These are phyloP conservation scores for Heterochromis multidens DNA, from an alignment of 2,113 vertebrate species.

Conservation along the genomic window DNA sequence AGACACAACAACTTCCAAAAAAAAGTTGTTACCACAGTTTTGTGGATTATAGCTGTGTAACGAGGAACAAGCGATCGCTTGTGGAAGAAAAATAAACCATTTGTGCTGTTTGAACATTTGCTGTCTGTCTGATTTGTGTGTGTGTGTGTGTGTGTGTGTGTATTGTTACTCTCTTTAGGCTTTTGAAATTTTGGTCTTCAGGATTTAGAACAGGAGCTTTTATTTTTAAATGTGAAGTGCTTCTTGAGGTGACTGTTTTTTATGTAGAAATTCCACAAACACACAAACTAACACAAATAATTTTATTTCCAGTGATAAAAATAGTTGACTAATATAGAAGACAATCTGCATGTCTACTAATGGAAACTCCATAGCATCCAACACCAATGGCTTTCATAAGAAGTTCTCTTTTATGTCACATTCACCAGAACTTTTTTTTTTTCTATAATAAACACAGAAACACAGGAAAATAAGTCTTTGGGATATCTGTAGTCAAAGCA, in stretches of 20 bases:
- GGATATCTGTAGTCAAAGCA: neutral
- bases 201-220: neutral
- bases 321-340: constrained; percentile 15
- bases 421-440: neutral
- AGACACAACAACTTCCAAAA: neutral
- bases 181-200: neutral
- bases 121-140: neutral
- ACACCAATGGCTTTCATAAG: neutral
- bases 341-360: neutral
- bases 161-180: neutral
- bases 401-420: neutral
- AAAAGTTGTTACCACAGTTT: neutral
- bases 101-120: constrained; percentile 29
- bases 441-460: neutral
- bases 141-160: neutral
- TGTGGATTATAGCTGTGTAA: constrained; percentile 19
- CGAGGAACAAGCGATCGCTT: neutral
- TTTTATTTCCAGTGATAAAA: constrained; percentile 49
- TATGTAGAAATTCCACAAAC: neutral
- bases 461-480: neutral
- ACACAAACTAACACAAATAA: constrained; percentile 32
- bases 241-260: too few relatives aligned
- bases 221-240: neutral
- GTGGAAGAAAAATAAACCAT: constrained; percentile 47
- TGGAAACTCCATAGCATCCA: neutral